Evolutionary conservation across 2,888 invertebrate species (phyloP).

Genomic region (Andrena praecox): DNA sequence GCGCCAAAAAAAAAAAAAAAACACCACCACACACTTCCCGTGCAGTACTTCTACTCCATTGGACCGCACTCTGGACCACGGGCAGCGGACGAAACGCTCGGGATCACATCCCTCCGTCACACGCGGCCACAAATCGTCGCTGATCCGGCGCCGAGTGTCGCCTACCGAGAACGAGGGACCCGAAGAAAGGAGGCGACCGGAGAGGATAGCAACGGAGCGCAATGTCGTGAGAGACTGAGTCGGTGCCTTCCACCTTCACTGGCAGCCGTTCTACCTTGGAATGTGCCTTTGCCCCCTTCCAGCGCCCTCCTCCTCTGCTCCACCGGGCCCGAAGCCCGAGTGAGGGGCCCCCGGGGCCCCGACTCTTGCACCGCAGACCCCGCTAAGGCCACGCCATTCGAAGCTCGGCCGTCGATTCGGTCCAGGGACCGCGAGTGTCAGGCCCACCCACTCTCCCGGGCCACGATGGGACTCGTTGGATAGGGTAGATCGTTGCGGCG

Average conservation of each 20-base stretch:
- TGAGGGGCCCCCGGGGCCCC: conserved; percentile 66
- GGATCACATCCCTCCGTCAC: background rate
- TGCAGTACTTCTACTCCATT: background rate
- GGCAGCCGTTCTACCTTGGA: conserved; percentile 81
- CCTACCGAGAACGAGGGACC: conserved; percentile 16
- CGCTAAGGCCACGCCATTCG: conserved; percentile 39
- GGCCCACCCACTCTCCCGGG: conserved; percentile 65
- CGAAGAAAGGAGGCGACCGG: conserved; percentile 53
- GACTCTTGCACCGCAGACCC: conserved; percentile 53
- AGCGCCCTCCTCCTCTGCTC: conserved; percentile 58
- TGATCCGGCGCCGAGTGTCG: conserved; percentile 36
- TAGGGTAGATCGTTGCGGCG: conserved; percentile 60
- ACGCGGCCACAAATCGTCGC: conserved; percentile 10
- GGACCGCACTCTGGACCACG: background rate
- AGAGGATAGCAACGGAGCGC: conserved; percentile 52
- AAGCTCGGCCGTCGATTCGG: conserved; percentile 59
- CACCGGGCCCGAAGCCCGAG: conserved; percentile 40
- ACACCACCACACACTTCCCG: conserved; percentile 10
- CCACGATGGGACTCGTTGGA: conserved; percentile 51
- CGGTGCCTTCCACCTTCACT: conserved; percentile 79
- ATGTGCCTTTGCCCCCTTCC: conserved; percentile 80
- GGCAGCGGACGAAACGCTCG: conserved; percentile 15
- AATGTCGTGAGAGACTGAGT: conserved; percentile 72
- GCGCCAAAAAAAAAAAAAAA: conserved; percentile 51
- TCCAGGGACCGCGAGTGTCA: conserved; percentile 56